These are phyloP conservation scores for Hypolimnas misippus DNA, from an alignment of 2,888 invertebrate genomes.

Conservation along the genomic window DNA sequence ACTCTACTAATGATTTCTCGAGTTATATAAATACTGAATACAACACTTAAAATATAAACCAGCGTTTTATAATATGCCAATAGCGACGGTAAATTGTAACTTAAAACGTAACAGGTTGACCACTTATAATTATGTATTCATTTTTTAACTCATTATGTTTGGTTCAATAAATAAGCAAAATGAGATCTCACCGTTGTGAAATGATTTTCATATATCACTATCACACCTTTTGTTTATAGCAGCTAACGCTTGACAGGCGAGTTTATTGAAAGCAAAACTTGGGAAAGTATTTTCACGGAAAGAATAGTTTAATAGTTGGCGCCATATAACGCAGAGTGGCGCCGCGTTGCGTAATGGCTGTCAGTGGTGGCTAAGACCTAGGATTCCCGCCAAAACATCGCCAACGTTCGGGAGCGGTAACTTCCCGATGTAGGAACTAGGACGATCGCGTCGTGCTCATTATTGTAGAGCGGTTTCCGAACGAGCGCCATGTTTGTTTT, in stretches of 20 bases:
- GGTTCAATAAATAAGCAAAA: not conserved
- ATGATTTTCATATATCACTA: not conserved
- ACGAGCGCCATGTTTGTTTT: slow-evolving; percentile 40
- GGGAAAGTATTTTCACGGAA: slow-evolving; percentile 46
- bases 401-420: slow-evolving; percentile 28
- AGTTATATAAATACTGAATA: slow-evolving; percentile 28
- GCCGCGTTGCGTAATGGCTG: slow-evolving; percentile 52
- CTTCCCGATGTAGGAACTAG: slow-evolving; percentile 39
- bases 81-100: not conserved
- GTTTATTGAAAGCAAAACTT: slow-evolving; percentile 33
- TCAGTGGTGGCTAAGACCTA: slow-evolving; percentile 49
- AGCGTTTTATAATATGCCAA: not conserved
- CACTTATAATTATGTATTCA: not conserved
- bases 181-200: not conserved
- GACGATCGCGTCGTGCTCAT: slow-evolving; percentile 43
- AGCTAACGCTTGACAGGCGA: slow-evolving; percentile 6
- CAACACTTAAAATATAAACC: slow-evolving; percentile 10
- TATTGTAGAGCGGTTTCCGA: slow-evolving; percentile 42
- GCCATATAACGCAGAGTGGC: slow-evolving; percentile 52
- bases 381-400: slow-evolving; percentile 33
- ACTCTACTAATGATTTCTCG: slow-evolving; percentile 30
- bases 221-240: not conserved
- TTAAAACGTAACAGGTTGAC: slow-evolving; percentile 2
- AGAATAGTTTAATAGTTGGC: slow-evolving; percentile 47
- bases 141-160: not conserved